These are phyloP conservation scores for Watsonalla cultraria DNA, from an alignment of 2,888 invertebrate species.

Conservation along the genomic window DNA sequence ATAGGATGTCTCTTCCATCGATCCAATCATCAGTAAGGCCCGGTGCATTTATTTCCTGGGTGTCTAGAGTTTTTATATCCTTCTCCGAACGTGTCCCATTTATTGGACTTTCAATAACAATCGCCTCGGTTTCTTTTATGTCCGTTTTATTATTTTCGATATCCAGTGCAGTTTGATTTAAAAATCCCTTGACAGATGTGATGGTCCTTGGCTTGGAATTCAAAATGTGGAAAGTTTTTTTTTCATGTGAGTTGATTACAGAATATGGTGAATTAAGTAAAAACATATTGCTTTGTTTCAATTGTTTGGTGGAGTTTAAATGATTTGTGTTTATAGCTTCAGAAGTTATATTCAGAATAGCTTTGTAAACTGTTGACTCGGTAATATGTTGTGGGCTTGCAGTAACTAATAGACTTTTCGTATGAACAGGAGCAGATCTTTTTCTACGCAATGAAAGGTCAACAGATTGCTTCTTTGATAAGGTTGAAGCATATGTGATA, in stretches of 20 bases:
- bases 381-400: constrained; percentile 16
- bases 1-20: constrained; percentile 49
- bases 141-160: constrained; percentile 40
- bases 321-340: constrained; percentile 3
- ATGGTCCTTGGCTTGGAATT: constrained; percentile 24
- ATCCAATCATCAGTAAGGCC: constrained; percentile 59
- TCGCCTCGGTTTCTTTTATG: constrained; percentile 44
- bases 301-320: constrained; percentile 9
- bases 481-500: constrained; percentile 59
- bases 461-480: constrained; percentile 68
- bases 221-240: constrained; percentile 42
- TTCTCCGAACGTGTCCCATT: constrained; percentile 45
- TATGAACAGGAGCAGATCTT: constrained; percentile 32
- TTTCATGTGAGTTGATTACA: constrained; percentile 44
- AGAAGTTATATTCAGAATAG: constrained; percentile 50
- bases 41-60: constrained; percentile 46
- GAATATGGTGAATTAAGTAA: constrained; percentile 43
- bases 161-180: constrained; percentile 64
- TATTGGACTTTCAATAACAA: constrained; percentile 50
- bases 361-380: constrained; percentile 38
- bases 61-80: constrained; percentile 40
- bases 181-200: constrained; percentile 46
- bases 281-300: constrained; percentile 9
- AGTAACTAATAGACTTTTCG: constrained; percentile 21
- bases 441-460: constrained; percentile 63